These are phyloP conservation scores for Steatocranus sp. DNA, from an alignment of 2,797 vertebrate genomes.

Conservation along the genomic window DNA sequence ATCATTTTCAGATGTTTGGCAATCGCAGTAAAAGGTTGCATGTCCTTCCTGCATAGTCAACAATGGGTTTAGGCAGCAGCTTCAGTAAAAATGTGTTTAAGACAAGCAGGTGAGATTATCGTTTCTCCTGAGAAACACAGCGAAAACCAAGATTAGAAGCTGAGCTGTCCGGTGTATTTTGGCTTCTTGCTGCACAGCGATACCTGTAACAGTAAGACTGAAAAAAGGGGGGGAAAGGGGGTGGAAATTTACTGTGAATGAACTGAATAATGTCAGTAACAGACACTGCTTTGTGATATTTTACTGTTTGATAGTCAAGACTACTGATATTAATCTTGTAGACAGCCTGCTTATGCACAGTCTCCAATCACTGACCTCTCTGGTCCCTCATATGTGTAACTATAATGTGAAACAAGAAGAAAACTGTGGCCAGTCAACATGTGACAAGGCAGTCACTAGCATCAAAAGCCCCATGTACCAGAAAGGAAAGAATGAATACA, in stretches of 20 bases:
- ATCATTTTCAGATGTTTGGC: not conserved
- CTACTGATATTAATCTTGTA: not conserved
- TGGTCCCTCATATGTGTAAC: not conserved
- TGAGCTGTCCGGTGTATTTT: constrained; percentile 94
- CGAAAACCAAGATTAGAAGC: constrained; percentile 97
- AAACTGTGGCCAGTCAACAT: not conserved
- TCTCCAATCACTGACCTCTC: not conserved
- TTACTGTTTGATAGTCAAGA: not conserved
- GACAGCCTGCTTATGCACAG: not conserved
- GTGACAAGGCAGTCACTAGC: not conserved
- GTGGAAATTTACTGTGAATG: not conserved
- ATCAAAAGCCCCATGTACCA: not conserved
- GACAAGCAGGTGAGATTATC: constrained; percentile 27
- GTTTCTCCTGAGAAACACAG: constrained; percentile 74
- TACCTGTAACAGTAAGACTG: constrained; percentile 98
- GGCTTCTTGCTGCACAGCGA: constrained; percentile 93
- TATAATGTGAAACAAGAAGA: constrained; percentile 27
- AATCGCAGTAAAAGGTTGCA: not conserved
- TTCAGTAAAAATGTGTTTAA: not conserved
- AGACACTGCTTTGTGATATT: not conserved
- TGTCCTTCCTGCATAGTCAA: not conserved
- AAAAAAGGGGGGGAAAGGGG: not conserved
- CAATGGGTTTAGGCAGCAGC: not conserved
- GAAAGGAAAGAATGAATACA: not conserved
- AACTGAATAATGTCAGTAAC: not conserved